phyloP scores from a whole-genome alignment of 2,797 vertebrate species.

The Sebastes matsubarae region DNA sequence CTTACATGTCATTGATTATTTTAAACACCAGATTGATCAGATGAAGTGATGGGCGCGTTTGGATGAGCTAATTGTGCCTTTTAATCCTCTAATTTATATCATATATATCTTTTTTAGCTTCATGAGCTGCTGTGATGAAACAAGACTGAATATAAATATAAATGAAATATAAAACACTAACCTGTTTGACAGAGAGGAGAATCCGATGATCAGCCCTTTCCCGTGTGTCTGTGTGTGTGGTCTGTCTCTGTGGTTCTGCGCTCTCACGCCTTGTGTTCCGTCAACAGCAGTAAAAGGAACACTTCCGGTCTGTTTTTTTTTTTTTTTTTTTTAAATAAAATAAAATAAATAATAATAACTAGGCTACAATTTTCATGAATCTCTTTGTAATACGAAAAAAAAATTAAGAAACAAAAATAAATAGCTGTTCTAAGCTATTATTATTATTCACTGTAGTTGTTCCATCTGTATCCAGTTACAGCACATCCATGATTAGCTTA shows the following conservation, averaged over 20 bases:
- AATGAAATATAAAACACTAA: not conserved
- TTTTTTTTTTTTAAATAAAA: too few species aligned
- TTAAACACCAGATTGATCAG: not conserved
- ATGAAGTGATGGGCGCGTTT: not conserved
- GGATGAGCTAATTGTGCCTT: not conserved
- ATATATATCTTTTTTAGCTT: too few species aligned
- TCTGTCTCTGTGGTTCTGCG: not conserved
- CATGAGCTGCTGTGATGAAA: too few species aligned
- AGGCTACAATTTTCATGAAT: not conserved
- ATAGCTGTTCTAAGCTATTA: not conserved
- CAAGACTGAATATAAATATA: not conserved
- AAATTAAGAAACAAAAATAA: not conserved
- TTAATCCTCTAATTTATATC: not conserved
- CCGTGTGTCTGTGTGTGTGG: not conserved
- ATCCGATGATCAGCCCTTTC: not conserved
- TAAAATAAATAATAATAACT: not conserved
- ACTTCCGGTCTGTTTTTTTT: conserved; percentile 32
- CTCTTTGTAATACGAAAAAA: not conserved
- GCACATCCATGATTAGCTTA: not conserved
- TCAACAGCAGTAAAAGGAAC: conserved; percentile 12
- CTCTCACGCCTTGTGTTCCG: conserved; percentile 20
- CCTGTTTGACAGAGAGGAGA: not conserved
- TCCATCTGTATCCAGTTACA: not conserved
- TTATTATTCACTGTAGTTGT: not conserved
- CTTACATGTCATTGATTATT: not conserved